Conservation (phyloP, 2,888 invertebrate species). For the Amphiduros pacificus region DNA sequence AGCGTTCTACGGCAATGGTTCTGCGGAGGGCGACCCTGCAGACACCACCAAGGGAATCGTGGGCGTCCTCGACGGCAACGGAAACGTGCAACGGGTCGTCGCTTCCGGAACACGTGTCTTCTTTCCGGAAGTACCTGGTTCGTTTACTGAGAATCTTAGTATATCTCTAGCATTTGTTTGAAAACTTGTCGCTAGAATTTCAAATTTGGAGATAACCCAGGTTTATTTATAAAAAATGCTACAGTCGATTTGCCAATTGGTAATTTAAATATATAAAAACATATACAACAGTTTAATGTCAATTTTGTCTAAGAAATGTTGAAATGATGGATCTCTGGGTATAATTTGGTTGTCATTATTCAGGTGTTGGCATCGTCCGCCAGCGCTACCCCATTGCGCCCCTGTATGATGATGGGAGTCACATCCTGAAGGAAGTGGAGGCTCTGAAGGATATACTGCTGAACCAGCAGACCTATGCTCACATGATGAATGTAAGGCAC, state of each 20-base stretch:
- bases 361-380: background rate
- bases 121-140: constrained; percentile 5
- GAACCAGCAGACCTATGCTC: background rate
- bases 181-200: too few relatives aligned
- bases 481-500: background rate
- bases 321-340: too few relatives aligned
- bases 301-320: too few relatives aligned
- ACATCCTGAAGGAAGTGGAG: background rate
- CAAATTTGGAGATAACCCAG: too few relatives aligned
- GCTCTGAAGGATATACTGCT: background rate
- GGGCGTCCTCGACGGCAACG: background rate
- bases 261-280: too few relatives aligned
- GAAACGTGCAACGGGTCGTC: background rate
- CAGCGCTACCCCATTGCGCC: constrained; percentile 1
- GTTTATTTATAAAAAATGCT: too few relatives aligned
- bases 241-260: too few relatives aligned
- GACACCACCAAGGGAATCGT: background rate
- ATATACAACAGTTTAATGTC: too few relatives aligned
- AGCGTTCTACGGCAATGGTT: background rate
- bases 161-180: too few relatives aligned
- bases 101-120: constrained; percentile 11
- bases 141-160: too few relatives aligned
- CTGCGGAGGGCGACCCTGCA: background rate
- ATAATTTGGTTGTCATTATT: too few relatives aligned
- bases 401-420: background rate